Evolutionary conservation across 2,797 vertebrate species (phyloP).

Genomic region (Brachymystax lenok): DNA sequence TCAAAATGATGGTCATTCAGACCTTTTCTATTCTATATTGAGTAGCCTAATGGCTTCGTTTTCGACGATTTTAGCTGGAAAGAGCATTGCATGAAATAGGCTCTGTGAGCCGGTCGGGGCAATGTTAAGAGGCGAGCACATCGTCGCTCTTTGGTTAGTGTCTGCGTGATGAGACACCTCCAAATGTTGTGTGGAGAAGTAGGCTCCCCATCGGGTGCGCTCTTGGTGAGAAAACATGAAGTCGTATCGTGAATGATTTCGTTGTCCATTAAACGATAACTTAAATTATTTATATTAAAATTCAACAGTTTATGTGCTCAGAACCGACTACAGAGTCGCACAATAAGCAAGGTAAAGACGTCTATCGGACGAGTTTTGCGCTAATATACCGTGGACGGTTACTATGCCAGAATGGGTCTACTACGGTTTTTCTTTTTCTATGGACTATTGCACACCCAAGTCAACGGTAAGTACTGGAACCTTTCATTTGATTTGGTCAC

Average conservation of each 20-base stretch:
- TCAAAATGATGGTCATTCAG: not conserved
- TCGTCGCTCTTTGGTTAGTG: conserved; percentile 56
- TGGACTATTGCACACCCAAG: conserved; percentile 71
- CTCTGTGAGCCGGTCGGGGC: conserved; percentile 30
- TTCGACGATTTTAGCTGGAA: not conserved
- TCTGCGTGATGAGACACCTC: conserved; percentile 54
- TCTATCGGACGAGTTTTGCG: conserved; percentile 21
- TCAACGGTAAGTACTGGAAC: conserved; percentile 65
- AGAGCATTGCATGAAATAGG: conserved; percentile 20
- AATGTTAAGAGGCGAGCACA: conserved; percentile 1
- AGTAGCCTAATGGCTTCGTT: too few species aligned
- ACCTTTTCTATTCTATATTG: not conserved
- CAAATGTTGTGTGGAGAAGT: conserved; percentile 37
- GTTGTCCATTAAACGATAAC: not conserved
- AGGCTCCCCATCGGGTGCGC: conserved; percentile 54
- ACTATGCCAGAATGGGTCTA: conserved; percentile 79
- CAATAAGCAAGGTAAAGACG: conserved; percentile 26
- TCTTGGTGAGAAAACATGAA: conserved; percentile 57
- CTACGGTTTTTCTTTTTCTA: conserved; percentile 75
- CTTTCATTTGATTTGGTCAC: not conserved
- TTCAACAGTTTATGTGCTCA: not conserved
- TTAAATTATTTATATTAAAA: not conserved
- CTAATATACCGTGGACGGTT: conserved; percentile 57
- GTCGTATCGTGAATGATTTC: conserved; percentile 39
- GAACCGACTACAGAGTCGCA: conserved; percentile 35